Percentiles rank a stretch among this genome's conserved stretches.
Conservation (phyloP, 2,888 invertebrate species). For the Eudemis profundana region DNA sequence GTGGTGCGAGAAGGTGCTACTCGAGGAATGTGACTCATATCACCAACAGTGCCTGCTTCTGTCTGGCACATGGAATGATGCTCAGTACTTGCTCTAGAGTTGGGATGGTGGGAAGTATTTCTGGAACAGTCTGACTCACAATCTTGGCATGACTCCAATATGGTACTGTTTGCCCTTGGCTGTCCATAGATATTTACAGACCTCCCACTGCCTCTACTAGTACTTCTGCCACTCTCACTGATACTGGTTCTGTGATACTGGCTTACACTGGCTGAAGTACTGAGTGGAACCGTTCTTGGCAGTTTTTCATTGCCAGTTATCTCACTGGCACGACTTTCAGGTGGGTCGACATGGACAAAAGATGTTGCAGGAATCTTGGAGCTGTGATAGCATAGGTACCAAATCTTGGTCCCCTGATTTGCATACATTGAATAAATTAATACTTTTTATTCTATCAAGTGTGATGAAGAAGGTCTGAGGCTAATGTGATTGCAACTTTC, state of each 20-base stretch:
- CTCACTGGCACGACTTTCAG: constrained; percentile 49
- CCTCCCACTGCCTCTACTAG: constrained; percentile 18
- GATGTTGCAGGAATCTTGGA: constrained; percentile 71
- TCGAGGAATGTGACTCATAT: constrained; percentile 74
- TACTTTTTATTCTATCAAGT: constrained; percentile 55
- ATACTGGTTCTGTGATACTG: background rate
- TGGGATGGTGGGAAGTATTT: constrained; percentile 13
- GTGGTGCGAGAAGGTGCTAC: constrained; percentile 69
- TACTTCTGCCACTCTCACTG: background rate
- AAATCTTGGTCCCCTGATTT: constrained; percentile 73
- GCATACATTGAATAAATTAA: constrained; percentile 61
- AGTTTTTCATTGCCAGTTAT: constrained; percentile 42
- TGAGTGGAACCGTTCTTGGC: background rate
- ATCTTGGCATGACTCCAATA: constrained; percentile 47
- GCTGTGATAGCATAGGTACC: constrained; percentile 80
- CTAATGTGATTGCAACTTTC: constrained; percentile 62
- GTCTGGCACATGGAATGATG: constrained; percentile 43
- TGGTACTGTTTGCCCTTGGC: constrained; percentile 64
- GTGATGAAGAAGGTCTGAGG: constrained; percentile 59
- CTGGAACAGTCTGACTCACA: constrained; percentile 39
- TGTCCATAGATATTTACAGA: constrained; percentile 31
- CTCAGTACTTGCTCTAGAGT: constrained; percentile 19
- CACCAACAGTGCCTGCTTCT: constrained; percentile 60
- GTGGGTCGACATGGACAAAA: constrained; percentile 70
- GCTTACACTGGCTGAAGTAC: background rate